Evolutionary conservation across 1,140 invertebrate genomes (phyloP).

Genomic region (Calephelis nemesis): DNA sequence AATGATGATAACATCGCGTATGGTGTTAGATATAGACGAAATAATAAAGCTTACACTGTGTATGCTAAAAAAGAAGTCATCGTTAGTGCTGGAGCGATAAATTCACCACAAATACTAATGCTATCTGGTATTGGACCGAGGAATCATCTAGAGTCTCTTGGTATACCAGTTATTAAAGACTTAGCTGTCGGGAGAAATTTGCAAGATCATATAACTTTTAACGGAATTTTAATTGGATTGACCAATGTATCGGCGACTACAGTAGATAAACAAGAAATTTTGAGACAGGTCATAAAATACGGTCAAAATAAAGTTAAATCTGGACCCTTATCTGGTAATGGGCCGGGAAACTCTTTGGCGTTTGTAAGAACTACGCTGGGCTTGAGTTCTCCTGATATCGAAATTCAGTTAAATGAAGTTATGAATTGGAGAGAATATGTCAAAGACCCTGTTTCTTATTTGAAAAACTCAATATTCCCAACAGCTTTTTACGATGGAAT

Average conservation of each 20-base stretch:
- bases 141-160: conserved; percentile 78
- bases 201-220: conserved; percentile 85
- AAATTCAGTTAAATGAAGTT: conserved; percentile 53
- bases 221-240: conserved; percentile 77
- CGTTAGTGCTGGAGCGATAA: conserved; percentile 79
- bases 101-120: conserved; percentile 86
- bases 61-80: conserved; percentile 84
- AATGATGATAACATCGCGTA: conserved; percentile 76
- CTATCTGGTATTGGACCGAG: conserved; percentile 86
- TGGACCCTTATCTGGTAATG: conserved; percentile 72
- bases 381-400: conserved; percentile 80
- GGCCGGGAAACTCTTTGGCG: conserved; percentile 67
- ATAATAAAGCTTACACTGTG: conserved; percentile 41
- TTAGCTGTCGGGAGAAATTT: conserved; percentile 87
- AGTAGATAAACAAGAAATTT: conserved; percentile 23
- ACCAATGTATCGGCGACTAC: conserved; percentile 83
- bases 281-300: conserved; percentile 25
- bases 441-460: conserved; percentile 30
- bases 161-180: conserved; percentile 81
- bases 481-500: conserved; percentile 35
- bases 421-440: conserved; percentile 29
- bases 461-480: conserved; percentile 33
- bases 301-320: conserved; percentile 36
- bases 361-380: conserved; percentile 72
- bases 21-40: background rate